A percentile compares a stretch with the other conserved stretches of the same genome.
Conservation (phyloP, 1,140 invertebrate genomes). For the Drosophila kohkoa region DNA sequence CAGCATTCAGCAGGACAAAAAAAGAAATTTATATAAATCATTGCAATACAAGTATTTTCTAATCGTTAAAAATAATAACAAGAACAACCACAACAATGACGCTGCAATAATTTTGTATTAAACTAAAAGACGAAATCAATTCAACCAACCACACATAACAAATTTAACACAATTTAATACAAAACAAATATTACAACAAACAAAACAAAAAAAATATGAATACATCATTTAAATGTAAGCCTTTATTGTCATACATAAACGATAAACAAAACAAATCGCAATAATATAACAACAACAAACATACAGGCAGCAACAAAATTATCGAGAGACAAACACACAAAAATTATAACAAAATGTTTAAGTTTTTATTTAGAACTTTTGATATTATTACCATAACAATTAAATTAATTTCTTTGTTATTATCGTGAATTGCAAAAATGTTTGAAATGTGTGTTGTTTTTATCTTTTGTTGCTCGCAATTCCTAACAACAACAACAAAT, state of each 20-base stretch:
- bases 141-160: constrained; percentile 39
- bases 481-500: neutral
- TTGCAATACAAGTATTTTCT: constrained; percentile 57
- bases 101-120: constrained; percentile 74
- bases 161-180: constrained; percentile 57
- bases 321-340: constrained; percentile 13
- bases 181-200: constrained; percentile 4
- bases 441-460: constrained; percentile 16
- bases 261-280: constrained; percentile 33
- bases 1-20: constrained; percentile 30
- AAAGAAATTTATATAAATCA: constrained; percentile 37
- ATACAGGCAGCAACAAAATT: constrained; percentile 38
- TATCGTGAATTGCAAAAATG: constrained; percentile 27
- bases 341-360: constrained; percentile 55
- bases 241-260: constrained; percentile 47
- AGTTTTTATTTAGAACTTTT: constrained; percentile 64
- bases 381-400: constrained; percentile 66
- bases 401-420: constrained; percentile 63
- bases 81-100: constrained; percentile 28
- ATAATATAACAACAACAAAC: constrained; percentile 24
- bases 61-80: constrained; percentile 48
- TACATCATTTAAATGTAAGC: constrained; percentile 65
- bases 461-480: constrained; percentile 10
- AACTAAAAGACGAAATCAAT: constrained; percentile 44
- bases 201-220: constrained; percentile 26